A percentile compares a stretch with the other conserved stretches of the same genome.
Evolutionary conservation across 2,113 vertebrate species (phyloP).

Genomic region (Sporophila hypoxantha): DNA sequence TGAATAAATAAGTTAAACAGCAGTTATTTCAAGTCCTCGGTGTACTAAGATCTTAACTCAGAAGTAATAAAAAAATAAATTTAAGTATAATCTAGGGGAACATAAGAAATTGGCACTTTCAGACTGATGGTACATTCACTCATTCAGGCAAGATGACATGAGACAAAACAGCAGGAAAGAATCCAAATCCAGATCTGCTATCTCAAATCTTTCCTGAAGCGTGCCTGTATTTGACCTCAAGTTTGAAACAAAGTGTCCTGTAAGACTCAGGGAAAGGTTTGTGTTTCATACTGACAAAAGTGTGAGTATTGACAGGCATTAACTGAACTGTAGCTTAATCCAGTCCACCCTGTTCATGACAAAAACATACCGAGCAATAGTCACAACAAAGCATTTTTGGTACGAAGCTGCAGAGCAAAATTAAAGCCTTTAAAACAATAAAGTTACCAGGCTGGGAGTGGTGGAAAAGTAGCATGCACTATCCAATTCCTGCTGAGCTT

Average conservation of each 20-base stretch:
- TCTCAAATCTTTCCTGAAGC: neutral
- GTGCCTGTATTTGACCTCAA: neutral
- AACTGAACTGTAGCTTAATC: neutral
- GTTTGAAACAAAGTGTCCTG: neutral
- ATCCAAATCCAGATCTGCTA: neutral
- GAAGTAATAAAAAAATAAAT: neutral
- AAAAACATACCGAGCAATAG: neutral
- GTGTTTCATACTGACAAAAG: neutral
- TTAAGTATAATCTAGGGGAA: neutral
- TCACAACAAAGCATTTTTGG: neutral
- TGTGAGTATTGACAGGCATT: neutral
- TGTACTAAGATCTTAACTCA: slow-evolving; percentile 6
- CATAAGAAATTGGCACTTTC: neutral
- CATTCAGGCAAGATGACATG: neutral
- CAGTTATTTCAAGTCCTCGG: slow-evolving; percentile 34
- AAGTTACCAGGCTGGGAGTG: neutral
- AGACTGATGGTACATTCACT: neutral
- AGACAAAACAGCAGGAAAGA: neutral
- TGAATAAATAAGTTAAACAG: slow-evolving; percentile 65
- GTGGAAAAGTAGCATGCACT: neutral
- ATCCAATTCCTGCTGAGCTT: neutral
- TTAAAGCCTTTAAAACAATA: neutral
- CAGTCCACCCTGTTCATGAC: neutral
- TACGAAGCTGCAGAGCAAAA: neutral
- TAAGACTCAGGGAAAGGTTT: neutral